Evolutionary conservation across 2,797 vertebrate species (phyloP).

Genomic region (Falco berigora): DNA sequence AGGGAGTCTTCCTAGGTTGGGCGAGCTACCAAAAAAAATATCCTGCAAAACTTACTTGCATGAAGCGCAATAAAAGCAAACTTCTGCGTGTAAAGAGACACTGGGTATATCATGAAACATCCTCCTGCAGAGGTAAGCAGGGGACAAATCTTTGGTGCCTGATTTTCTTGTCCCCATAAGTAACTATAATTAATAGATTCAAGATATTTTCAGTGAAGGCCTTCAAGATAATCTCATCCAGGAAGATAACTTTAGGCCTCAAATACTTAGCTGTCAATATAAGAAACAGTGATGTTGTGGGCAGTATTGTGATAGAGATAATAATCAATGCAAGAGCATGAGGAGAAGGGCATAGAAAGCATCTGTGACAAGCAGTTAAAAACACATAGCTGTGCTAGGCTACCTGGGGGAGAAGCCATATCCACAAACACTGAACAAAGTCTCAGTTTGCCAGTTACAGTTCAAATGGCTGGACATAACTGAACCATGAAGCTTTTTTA

Average conservation of each 20-base stretch:
- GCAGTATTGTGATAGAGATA: not conserved
- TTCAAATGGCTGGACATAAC: not conserved
- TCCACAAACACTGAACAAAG: not conserved
- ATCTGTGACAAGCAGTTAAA: not conserved
- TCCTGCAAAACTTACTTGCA: not conserved
- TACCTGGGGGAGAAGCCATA: not conserved
- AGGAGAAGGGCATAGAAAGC: not conserved
- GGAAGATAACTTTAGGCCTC: not conserved
- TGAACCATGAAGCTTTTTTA: not conserved
- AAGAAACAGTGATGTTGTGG: not conserved
- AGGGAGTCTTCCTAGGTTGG: not conserved
- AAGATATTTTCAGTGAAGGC: not conserved
- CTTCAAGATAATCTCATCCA: not conserved
- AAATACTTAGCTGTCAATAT: not conserved
- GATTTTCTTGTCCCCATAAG: not conserved
- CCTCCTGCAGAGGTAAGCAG: not conserved
- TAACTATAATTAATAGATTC: not conserved
- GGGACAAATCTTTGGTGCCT: not conserved
- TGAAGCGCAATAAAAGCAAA: not conserved
- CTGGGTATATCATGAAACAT: not conserved
- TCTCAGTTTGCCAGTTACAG: not conserved
- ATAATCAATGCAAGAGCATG: not conserved
- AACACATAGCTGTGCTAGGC: not conserved
- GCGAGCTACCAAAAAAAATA: not conserved
- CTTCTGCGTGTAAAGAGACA: not conserved